Evolutionary conservation across 2,797 vertebrate species (phyloP), one percentile per base, ranked within the genome.

Genomic region (Phylloscopus collybita): DNA sequence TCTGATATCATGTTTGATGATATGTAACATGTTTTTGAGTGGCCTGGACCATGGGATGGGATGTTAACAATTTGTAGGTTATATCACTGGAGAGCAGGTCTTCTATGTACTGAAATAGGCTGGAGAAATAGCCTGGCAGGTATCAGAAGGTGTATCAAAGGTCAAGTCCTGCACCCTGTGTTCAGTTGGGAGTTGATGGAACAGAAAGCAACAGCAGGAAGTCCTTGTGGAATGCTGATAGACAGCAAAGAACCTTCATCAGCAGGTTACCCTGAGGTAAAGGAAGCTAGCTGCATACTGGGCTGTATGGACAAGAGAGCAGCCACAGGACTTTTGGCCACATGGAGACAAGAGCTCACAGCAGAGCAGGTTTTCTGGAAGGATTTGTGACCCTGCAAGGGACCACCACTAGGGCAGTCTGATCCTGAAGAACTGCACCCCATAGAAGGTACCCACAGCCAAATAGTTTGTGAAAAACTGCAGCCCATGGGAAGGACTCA

Each of bases 181-280:
- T 42, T 34, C 25, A 34, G 8, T 1, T 34, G 25, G 36, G 51
- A 57, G 25, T 25, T 7, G 9, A 50, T 26, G 21, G 60, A 65
- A 34, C 7, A 34, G 36, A 50, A 30, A 57, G 9, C 29, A 56
- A 8, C n/a, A 29, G 29, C 44, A 57, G 70, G 34, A 57, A 42
- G 25, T 25, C 20, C 25, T 42, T 34, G 30, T 56, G 42, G 42
- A n/a, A 8, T 23, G 49, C 23, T 54, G 67, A 34, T 17, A n/a
- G 23, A 29, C 14, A 47, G 50, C 30, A 40, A 40, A 29, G 11
- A 65, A 5, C 17, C 26, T 10, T 30, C 0, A 0, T 25, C 34
- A 57, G 29, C 36, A 66, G 44, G 36, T 9, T 74, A 20, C 13
- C 34, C 36, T 30, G 20, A 73, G n/a, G 27, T 8, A 26, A 47